Percentiles rank a stretch among this genome's conserved stretches.
These are phyloP conservation scores for Gila orcuttii DNA, from an alignment of 2,113 vertebrate species.

Conservation along the genomic window DNA sequence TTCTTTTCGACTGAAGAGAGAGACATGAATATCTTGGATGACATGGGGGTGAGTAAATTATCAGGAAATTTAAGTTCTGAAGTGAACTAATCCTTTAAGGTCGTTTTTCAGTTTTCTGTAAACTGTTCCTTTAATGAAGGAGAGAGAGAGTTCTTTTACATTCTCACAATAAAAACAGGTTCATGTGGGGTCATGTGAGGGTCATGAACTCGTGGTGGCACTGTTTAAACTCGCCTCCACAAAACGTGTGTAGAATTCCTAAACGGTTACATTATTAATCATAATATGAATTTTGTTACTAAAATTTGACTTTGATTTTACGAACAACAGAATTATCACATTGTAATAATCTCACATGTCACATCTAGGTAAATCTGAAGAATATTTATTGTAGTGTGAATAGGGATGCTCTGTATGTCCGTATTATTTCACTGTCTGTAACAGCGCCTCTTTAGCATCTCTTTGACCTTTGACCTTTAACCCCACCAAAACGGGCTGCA, in stretches of 20 bases:
- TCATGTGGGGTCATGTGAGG: constrained; percentile 85
- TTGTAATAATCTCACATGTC: not conserved
- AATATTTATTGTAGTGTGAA: not conserved
- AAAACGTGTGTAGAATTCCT: not conserved
- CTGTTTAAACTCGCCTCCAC: constrained; percentile 10
- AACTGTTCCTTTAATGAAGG: not conserved
- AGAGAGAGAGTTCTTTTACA: constrained; percentile 50
- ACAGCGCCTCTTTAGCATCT: constrained; percentile 39
- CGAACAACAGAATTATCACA: not conserved
- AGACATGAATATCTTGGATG: too few species aligned
- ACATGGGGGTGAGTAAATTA: too few species aligned
- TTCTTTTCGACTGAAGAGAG: too few species aligned
- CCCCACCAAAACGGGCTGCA: constrained; percentile 64
- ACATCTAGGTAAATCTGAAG: not conserved
- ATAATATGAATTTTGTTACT: not conserved
- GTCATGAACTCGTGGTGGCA: constrained; percentile 78
- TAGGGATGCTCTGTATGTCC: not conserved
- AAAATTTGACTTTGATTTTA: not conserved
- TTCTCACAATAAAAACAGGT: constrained; percentile 78
- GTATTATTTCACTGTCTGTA: constrained; percentile 8
- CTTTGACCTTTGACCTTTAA: constrained; percentile 62
- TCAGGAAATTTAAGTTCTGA: too few species aligned
- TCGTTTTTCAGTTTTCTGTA: constrained; percentile 33
- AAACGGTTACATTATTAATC: not conserved
- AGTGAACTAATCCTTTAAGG: too few species aligned